These are phyloP conservation scores for Aphaenogaster ashmeadi DNA, from an alignment of 1,140 invertebrate genomes.

Conservation along the genomic window DNA sequence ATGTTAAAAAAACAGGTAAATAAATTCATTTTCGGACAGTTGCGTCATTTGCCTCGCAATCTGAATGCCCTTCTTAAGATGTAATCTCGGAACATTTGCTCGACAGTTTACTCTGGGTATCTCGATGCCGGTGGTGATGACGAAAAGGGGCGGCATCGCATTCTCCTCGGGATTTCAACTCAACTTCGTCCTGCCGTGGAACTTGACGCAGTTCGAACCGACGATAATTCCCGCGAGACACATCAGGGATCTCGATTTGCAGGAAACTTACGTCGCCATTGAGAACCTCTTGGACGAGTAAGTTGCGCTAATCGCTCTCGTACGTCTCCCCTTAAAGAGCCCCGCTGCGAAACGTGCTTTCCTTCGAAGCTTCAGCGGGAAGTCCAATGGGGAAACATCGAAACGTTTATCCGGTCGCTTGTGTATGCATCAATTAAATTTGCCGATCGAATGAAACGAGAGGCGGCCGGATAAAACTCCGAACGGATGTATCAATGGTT, in stretches of 20 bases:
- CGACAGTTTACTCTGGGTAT: conserved; percentile 82
- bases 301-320: conserved; percentile 67
- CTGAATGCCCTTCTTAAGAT: neutral
- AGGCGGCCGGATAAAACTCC: neutral
- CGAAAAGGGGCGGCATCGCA: conserved; percentile 80
- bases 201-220: conserved; percentile 83
- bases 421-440: conserved; percentile 46
- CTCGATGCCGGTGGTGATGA: conserved; percentile 81
- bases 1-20: conserved; percentile 6
- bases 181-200: conserved; percentile 84
- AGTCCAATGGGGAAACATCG: neutral
- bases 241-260: conserved; percentile 80
- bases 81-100: conserved; percentile 31
- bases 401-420: neutral
- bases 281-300: conserved; percentile 83
- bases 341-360: neutral
- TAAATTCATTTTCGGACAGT: neutral
- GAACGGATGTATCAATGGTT: conserved; percentile 28
- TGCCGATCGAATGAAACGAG: neutral
- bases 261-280: conserved; percentile 81
- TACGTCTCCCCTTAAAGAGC: neutral
- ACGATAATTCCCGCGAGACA: conserved; percentile 79
- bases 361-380: neutral
- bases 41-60: neutral
- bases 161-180: conserved; percentile 84